These are phyloP conservation scores for Tetranychus truncatus DNA, from an alignment of 2,888 invertebrate species.

Conservation along the genomic window DNA sequence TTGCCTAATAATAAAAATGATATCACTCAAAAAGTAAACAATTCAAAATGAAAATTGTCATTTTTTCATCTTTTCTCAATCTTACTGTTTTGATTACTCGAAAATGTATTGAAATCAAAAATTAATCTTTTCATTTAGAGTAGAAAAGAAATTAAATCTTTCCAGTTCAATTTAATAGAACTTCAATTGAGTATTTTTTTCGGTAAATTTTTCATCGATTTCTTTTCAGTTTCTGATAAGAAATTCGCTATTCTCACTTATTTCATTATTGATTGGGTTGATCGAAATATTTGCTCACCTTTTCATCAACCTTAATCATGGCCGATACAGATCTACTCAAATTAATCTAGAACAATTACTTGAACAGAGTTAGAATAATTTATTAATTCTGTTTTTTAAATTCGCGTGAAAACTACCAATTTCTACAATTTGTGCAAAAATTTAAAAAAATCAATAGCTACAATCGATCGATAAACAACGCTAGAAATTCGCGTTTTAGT, in stretches of 20 bases:
- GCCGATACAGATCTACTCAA: no score
- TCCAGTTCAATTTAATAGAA: background rate
- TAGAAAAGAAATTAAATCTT: background rate
- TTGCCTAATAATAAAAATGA: background rate
- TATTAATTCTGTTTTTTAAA: no score
- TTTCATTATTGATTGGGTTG: background rate
- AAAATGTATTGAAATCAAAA: background rate
- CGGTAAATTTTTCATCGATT: background rate
- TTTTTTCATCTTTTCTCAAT: background rate
- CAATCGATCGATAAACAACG: no score
- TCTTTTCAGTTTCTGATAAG: background rate
- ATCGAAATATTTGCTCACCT: no score
- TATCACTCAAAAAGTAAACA: background rate
- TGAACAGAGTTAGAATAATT: no score
- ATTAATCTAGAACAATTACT: no score
- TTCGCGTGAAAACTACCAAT: no score
- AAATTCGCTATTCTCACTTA: background rate
- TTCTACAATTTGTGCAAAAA: no score
- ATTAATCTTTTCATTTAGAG: background rate
- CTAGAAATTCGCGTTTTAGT: no score
- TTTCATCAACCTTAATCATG: no score
- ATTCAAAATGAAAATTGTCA: background rate
- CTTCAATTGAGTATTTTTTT: background rate
- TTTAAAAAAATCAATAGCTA: no score
- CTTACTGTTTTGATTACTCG: background rate